A percentile compares a stretch with the other conserved stretches of the same genome.
phyloP scores from a whole-genome alignment of 2,797 vertebrate species.

The Dicrostonyx torquatus region DNA sequence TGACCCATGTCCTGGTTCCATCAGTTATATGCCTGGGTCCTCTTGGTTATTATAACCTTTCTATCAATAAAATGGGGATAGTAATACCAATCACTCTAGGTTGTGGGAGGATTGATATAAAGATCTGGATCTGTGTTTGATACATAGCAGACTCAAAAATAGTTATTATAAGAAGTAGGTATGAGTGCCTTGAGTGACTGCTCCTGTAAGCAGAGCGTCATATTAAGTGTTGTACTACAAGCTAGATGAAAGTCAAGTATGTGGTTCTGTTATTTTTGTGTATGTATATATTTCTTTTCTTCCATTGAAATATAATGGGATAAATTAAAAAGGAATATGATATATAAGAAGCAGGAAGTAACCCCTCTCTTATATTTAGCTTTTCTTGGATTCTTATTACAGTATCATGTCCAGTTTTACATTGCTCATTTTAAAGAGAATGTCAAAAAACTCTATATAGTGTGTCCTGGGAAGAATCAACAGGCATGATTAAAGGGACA shows the following conservation, averaged over 20 bases:
- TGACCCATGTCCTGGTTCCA: slow-evolving; percentile 39
- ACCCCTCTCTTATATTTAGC: slow-evolving; percentile 71
- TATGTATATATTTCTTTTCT: slow-evolving; percentile 52
- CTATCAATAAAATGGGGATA: slow-evolving; percentile 33
- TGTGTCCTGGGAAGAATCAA: slow-evolving; percentile 73
- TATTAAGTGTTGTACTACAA: slow-evolving; percentile 65
- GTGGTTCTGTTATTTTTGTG: slow-evolving; percentile 66
- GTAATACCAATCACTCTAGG: not conserved
- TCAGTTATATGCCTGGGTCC: slow-evolving; percentile 16
- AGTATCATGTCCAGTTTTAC: slow-evolving; percentile 66
- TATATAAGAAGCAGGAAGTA: slow-evolving; percentile 73
- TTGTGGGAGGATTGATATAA: slow-evolving; percentile 24
- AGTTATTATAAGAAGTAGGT: slow-evolving; percentile 43
- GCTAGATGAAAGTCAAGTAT: slow-evolving; percentile 74
- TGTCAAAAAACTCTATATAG: slow-evolving; percentile 71
- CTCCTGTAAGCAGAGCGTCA: slow-evolving; percentile 17
- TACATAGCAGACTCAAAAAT: slow-evolving; percentile 39
- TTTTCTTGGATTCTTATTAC: slow-evolving; percentile 70
- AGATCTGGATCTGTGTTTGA: not conserved
- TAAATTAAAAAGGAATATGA: slow-evolving; percentile 72
- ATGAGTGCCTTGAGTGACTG: slow-evolving; percentile 37
- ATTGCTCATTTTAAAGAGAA: slow-evolving; percentile 77
- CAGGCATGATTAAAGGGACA: slow-evolving; percentile 74
- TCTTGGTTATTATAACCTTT: slow-evolving; percentile 44
- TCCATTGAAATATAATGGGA: slow-evolving; percentile 72